phyloP scores from a whole-genome alignment of 1,140 invertebrate genomes.

The Teleopsis dalmanni region DNA sequence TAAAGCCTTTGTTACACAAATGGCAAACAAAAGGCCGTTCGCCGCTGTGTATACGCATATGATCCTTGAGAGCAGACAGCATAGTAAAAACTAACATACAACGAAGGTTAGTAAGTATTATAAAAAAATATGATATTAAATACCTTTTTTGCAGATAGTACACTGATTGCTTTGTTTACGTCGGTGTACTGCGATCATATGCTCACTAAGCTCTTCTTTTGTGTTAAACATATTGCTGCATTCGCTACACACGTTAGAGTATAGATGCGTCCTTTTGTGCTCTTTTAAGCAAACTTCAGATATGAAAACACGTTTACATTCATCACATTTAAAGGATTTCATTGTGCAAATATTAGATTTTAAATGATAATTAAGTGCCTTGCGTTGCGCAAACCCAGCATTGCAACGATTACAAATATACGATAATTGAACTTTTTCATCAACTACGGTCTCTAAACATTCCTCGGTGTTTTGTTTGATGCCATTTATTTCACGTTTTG shows the following conservation, averaged over 20 bases:
- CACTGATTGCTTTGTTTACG: constrained; percentile 52
- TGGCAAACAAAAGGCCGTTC: constrained; percentile 44
- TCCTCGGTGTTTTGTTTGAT: neutral
- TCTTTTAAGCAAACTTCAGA: constrained; percentile 42
- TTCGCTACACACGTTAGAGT: constrained; percentile 29
- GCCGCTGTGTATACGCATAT: constrained; percentile 43
- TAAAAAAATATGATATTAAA: neutral
- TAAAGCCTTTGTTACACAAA: constrained; percentile 44
- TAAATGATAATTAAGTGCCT: constrained; percentile 21
- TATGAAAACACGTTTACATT: constrained; percentile 47
- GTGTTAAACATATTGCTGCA: constrained; percentile 38
- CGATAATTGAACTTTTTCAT: neutral
- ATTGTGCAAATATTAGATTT: constrained; percentile 26
- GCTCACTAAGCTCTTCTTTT: constrained; percentile 41
- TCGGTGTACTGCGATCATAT: constrained; percentile 46
- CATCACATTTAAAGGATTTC: constrained; percentile 28
- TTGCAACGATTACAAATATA: constrained; percentile 32
- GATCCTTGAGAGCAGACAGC: constrained; percentile 49
- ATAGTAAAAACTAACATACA: constrained; percentile 45
- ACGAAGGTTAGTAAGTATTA: neutral
- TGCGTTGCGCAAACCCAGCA: constrained; percentile 32
- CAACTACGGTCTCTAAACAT: neutral
- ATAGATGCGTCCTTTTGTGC: constrained; percentile 33
- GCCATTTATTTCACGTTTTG: neutral
- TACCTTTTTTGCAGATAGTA: constrained; percentile 51